These are phyloP conservation scores for Drosophila serrata DNA, from an alignment of 1,140 invertebrate genomes.

Conservation along the genomic window DNA sequence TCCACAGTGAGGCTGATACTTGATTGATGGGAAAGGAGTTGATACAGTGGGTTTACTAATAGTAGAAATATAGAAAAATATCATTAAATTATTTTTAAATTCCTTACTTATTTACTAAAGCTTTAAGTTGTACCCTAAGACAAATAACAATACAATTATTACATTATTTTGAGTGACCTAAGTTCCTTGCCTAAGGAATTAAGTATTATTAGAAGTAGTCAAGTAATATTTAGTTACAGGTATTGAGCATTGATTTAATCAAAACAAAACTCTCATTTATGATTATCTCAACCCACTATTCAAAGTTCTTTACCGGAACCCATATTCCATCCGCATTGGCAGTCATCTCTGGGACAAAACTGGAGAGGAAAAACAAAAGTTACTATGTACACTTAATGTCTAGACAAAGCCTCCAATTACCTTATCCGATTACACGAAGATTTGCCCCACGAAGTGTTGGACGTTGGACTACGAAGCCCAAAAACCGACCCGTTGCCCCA, in stretches of 20 bases:
- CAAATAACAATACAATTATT: background rate
- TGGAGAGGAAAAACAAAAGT: constrained; percentile 66
- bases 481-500: constrained; percentile 3
- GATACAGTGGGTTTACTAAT: constrained; percentile 20
- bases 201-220: background rate
- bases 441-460: constrained; percentile 73
- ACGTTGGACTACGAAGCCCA: constrained; percentile 31
- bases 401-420: constrained; percentile 85
- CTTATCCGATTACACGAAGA: constrained; percentile 85
- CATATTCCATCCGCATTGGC: constrained; percentile 10
- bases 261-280: background rate
- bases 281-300: constrained; percentile 24
- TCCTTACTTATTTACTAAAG: background rate
- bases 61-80: background rate
- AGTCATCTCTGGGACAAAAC: constrained; percentile 61
- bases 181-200: no score
- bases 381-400: constrained; percentile 85
- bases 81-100: background rate
- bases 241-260: background rate
- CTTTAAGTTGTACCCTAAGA: background rate
- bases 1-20: constrained; percentile 25
- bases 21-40: constrained; percentile 20
- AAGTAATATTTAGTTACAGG: background rate
- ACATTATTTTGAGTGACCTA: no score
- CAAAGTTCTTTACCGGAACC: constrained; percentile 31